Base-by-base conservation (phyloP, 1,140 invertebrate genomes). In the Parapsyche elsis region DNA sequence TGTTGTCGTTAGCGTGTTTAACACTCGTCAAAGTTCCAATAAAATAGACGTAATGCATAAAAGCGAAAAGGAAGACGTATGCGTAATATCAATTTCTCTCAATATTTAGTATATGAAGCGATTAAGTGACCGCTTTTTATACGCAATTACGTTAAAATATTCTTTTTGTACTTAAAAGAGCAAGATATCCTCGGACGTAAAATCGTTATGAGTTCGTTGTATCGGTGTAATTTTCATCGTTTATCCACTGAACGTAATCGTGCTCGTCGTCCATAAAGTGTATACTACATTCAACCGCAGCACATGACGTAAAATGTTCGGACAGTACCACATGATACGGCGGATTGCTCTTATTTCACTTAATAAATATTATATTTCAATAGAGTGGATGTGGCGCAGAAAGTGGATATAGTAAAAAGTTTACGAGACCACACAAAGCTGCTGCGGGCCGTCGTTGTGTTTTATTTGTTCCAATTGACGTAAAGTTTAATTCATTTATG, bases 221-320 rank as follows among this genome's bases (percentile, higher is more conserved):
- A 67, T 67, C 64, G 64, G 24, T 67, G 64, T 67, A 67, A 67
- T 67, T 67, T 67, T 67, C 64, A 67, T 26, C 64, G 24, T 67
- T 67, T 67, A 67, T 67, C 64, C 64, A 67, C 64, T 67, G 14
- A 67, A 26, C 64, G 64, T 67, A 67, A 67, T 67, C 64, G 64
- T 67, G 64, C 64, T 26, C 64, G 0, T 67, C 64, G 64, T 67
- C 64, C 24, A 67, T 67, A 67, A 26, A 67, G 64, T 67, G 21
- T 67, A 67, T 67, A 67, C 10, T 24, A 77, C 26, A 45, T 77
- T 64, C 57, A 30, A 77, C 75, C 75, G 26, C 75, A 77, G 16
- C 57, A 64, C 57, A 64, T 77, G 75, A 77, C 59, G 59, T 77
- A 64, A 77, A 77, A 45, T 77, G 53, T 77, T 77, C 75, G n/a